Conservation (phyloP, 2,797 vertebrate genomes). For the Artibeus jamaicensis region DNA sequence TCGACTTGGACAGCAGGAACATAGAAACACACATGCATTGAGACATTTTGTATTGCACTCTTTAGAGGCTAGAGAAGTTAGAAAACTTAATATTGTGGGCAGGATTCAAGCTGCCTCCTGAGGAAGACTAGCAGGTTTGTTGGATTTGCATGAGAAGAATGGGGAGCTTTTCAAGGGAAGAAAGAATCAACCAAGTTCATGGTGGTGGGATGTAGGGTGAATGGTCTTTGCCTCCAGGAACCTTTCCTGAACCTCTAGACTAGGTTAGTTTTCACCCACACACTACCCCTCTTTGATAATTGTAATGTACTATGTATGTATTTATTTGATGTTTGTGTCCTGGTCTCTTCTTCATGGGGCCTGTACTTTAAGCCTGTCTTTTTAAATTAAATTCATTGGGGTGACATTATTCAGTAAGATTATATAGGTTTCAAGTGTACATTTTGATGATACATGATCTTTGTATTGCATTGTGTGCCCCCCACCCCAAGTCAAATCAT, state of each 20-base stretch:
- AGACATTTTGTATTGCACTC: not conserved
- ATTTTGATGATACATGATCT: not conserved
- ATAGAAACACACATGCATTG: not conserved
- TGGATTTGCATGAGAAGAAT: not conserved
- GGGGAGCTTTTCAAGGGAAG: not conserved
- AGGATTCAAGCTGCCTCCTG: not conserved
- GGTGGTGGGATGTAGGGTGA: not conserved
- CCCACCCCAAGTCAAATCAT: not conserved
- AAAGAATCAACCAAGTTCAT: not conserved
- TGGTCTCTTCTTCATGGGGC: not conserved
- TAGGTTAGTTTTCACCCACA: not conserved
- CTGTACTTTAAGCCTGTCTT: not conserved
- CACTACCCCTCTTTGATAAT: not conserved
- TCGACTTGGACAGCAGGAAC: not conserved
- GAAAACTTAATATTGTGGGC: not conserved
- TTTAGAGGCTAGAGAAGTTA: not conserved
- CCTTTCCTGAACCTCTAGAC: not conserved
- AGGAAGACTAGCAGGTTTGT: not conserved
- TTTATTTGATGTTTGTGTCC: not conserved
- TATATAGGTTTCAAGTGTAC: not conserved
- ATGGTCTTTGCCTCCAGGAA: not conserved
- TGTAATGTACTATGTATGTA: not conserved
- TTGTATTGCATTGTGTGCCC: not conserved
- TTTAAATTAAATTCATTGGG: not conserved
- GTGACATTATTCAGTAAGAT: not conserved